phyloP scores from a whole-genome alignment of 2,888 invertebrate species.

The Monopis laevigella region DNA sequence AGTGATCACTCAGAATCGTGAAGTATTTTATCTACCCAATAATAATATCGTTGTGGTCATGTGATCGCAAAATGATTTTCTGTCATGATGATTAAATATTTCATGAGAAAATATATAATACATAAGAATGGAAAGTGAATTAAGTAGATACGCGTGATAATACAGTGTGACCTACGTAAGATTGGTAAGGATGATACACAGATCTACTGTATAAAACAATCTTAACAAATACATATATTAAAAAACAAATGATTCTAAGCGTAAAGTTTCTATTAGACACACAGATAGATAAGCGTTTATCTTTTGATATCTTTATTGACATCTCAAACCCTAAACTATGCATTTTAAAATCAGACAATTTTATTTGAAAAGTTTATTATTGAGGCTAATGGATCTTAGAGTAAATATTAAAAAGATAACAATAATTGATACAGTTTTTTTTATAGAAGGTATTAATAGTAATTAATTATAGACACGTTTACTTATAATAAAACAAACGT shows the following conservation, averaged over 20 bases:
- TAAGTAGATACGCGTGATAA: background rate
- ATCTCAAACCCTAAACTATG: conserved; percentile 32
- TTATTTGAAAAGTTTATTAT: conserved; percentile 33
- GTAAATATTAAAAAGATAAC: too few species aligned
- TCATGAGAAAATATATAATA: background rate
- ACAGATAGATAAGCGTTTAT: conserved; percentile 57
- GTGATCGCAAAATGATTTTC: background rate
- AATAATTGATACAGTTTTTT: too few species aligned
- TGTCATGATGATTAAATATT: background rate
- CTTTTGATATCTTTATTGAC: conserved; percentile 39
- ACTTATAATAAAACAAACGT: too few species aligned
- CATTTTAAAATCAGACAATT: conserved; percentile 37
- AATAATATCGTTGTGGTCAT: conserved; percentile 1
- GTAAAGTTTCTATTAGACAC: conserved; percentile 61
- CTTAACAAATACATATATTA: conserved; percentile 51
- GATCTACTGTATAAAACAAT: conserved; percentile 60
- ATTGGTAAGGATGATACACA: conserved; percentile 52
- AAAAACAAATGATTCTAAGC: conserved; percentile 59
- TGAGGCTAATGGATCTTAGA: conserved; percentile 24
- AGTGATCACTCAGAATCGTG: too few species aligned
- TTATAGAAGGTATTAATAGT: too few species aligned
- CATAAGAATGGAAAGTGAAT: background rate
- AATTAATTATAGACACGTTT: too few species aligned
- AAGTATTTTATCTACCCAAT: too few species aligned
- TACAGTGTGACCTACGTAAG: conserved; percentile 37